A percentile compares a stretch with the other conserved stretches of the same genome.
Evolutionary conservation across 2,888 invertebrate species (phyloP).

Genomic region (Drosophila kambysellisi): DNA sequence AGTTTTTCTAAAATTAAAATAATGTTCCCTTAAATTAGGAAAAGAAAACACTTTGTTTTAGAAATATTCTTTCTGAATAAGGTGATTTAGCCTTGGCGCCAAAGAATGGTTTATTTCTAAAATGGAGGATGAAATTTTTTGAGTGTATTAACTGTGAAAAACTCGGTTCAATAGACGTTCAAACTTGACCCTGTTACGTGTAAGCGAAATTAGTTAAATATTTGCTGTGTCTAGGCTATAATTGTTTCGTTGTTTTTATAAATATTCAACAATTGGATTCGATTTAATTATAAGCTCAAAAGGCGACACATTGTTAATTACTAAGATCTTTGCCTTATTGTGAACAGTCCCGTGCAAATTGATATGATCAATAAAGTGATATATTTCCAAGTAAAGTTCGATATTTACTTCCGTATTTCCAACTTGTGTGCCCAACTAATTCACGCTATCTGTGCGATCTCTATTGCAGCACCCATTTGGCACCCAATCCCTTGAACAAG

Average conservation of each 20-base stretch:
- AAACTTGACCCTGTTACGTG: constrained; percentile 62
- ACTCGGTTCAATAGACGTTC: constrained; percentile 38
- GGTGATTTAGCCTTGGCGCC: neutral
- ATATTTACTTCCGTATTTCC: constrained; percentile 27
- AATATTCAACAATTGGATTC: constrained; percentile 1
- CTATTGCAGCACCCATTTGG: constrained; percentile 6
- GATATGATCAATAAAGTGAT: constrained; percentile 35
- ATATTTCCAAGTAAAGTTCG: constrained; percentile 30
- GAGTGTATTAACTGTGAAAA: neutral
- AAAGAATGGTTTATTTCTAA: neutral
- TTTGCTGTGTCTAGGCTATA: neutral
- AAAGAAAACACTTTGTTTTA: neutral
- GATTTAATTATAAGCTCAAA: constrained; percentile 12
- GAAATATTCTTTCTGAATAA: neutral
- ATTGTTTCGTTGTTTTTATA: neutral
- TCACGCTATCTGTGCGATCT: constrained; percentile 22
- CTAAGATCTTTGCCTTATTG: constrained; percentile 16
- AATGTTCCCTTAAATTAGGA: too few relatives aligned
- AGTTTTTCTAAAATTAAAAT: neutral
- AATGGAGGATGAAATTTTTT: neutral
- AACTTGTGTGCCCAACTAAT: constrained; percentile 43
- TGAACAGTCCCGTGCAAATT: constrained; percentile 45
- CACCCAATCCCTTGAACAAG: neutral
- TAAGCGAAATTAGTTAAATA: neutral
- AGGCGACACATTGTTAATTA: constrained; percentile 20